Evolutionary conservation across 2,888 invertebrate genomes (phyloP).

Genomic region (Apotomis turbidana): DNA sequence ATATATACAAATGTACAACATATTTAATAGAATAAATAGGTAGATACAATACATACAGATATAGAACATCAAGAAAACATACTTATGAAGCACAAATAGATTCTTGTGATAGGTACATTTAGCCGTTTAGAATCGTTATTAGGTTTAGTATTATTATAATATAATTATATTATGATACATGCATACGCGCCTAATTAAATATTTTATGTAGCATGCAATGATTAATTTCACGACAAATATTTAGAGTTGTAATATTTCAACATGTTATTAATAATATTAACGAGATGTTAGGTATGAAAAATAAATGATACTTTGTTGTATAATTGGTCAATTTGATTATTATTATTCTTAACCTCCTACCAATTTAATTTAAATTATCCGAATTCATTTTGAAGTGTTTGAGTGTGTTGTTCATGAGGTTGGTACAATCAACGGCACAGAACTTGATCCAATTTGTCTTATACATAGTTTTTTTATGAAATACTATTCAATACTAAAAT

Average conservation of each 20-base stretch:
- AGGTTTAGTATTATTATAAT: slow-evolving; percentile 24
- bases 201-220: slow-evolving; percentile 66
- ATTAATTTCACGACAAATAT: slow-evolving; percentile 52
- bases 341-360: not conserved
- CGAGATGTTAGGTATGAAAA: slow-evolving; percentile 64
- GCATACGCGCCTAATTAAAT: slow-evolving; percentile 46
- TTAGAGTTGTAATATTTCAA: slow-evolving; percentile 55
- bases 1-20: slow-evolving; percentile 16
- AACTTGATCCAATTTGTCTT: too few species aligned
- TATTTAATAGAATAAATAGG: slow-evolving; percentile 11
- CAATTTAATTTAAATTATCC: too few species aligned
- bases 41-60: slow-evolving; percentile 8
- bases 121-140: slow-evolving; percentile 27
- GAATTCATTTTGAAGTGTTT: too few species aligned
- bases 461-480: too few species aligned
- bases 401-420: too few species aligned
- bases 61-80: slow-evolving; percentile 46
- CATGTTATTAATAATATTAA: slow-evolving; percentile 61
- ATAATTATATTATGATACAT: slow-evolving; percentile 21
- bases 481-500: too few species aligned
- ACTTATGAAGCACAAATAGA: slow-evolving; percentile 54
- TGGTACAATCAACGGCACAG: too few species aligned
- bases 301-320: slow-evolving; percentile 66
- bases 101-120: slow-evolving; percentile 41
- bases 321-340: slow-evolving; percentile 47